Evolutionary conservation across 2,888 invertebrate species (phyloP), one percentile per base, ranked within the genome.

Genomic region (Allophyes oxyacanthae): DNA sequence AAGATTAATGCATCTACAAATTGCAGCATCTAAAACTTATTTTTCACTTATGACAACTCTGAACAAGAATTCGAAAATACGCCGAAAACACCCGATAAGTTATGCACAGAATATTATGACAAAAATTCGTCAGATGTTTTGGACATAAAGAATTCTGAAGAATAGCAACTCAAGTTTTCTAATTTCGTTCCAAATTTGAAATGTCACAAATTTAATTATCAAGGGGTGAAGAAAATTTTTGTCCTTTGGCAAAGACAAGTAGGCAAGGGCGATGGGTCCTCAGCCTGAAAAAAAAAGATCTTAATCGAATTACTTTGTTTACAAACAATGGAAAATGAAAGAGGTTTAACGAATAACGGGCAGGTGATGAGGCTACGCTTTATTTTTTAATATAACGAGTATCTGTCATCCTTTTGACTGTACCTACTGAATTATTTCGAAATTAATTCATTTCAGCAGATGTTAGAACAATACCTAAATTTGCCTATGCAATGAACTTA

Each of bases 121-220:
- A 51, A 67, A 72, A 70, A 78, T 64, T 72, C 75, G 64, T 71
- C 79, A 77, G 71, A 76, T 82, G 75, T 77, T 76, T 79, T 64
- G 44, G 69, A 78, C 75, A 65, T 72, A 57, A 64, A 65, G 64
- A 73, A 76, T 80, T 77, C 67, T 40, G 49, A 44, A 53, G 41
- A 56, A 62, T 57, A 53, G 62, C 66, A 58, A 71, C 70, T 77
- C 59, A 82, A 87, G 79, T 86, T 86, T 84, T 79, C 75, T 83
- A 84, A 86, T 87, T 82, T 82, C 61, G 59, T 44, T 70, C 60
- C 59, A 65, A 72, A 72, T 69, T 33, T 59, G 40, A 68, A 75
- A 65, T 60, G 56, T 66, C 51, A 59, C 73, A 73, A 83, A 82
- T 84, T 82, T 81, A 83, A 84, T 85, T 84, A 85, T 75, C 67